A percentile compares a stretch with the other conserved stretches of the same genome.
phyloP scores from a whole-genome alignment of 2,797 vertebrate genomes.

The Lemur catta region DNA sequence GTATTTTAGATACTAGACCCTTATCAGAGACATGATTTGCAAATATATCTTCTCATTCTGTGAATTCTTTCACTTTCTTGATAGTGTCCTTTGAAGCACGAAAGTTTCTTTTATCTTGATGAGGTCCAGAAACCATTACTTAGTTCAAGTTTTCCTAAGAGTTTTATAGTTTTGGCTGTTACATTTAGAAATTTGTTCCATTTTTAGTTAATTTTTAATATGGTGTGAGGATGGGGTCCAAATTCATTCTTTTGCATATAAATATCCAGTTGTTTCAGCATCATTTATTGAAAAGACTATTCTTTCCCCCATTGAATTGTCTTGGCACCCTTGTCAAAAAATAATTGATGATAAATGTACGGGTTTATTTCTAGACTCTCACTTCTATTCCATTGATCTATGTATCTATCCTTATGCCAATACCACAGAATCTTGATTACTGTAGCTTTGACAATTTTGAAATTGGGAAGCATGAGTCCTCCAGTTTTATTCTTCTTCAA shows the following conservation, averaged over 20 bases:
- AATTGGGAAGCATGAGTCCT: neutral
- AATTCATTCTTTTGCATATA: neutral
- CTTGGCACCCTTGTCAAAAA: conserved; percentile 7
- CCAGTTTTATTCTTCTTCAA: neutral
- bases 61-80: neutral
- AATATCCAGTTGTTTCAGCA: neutral
- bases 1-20: neutral
- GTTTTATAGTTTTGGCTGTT: neutral
- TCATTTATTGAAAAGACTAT: neutral
- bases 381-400: neutral
- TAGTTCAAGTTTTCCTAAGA: neutral
- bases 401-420: neutral
- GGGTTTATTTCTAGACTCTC: neutral
- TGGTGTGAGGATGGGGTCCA: neutral
- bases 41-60: neutral
- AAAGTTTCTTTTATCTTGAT: neutral
- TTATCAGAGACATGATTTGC: neutral
- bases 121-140: neutral
- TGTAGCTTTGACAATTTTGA: conserved; percentile 8
- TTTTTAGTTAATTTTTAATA: conserved; percentile 21
- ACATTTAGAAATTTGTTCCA: neutral
- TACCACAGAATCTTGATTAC: neutral
- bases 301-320: neutral
- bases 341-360: neutral
- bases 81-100: neutral